A percentile compares a stretch with the other conserved stretches of the same genome.
Conservation (phyloP, 2,113 vertebrate species). For the Dendropsophus ebraccatus region DNA sequence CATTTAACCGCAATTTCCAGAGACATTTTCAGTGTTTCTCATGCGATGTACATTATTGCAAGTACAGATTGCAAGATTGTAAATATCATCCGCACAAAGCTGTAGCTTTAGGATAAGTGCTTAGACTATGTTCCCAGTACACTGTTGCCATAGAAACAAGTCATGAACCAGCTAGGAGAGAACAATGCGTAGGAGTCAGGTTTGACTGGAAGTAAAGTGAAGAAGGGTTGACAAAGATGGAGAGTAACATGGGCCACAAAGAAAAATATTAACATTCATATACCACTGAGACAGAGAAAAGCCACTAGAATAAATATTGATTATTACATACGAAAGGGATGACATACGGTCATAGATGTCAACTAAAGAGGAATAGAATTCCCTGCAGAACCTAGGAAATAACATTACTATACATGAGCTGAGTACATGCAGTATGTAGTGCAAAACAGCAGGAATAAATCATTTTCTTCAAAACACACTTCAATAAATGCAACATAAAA, state of each 20-base stretch:
- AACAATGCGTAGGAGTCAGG: conserved; percentile 53
- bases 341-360: background rate
- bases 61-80: conserved; percentile 41
- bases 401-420: conserved; percentile 29
- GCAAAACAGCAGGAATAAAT: background rate
- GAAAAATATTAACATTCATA: conserved; percentile 29
- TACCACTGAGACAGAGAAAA: background rate
- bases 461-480: background rate
- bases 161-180: conserved; percentile 45
- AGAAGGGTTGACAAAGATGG: conserved; percentile 28
- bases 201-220: conserved; percentile 22
- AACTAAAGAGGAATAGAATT: background rate
- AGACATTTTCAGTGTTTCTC: conserved; percentile 34
- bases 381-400: background rate
- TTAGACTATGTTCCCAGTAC: conserved; percentile 40
- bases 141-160: conserved; percentile 53
- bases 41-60: background rate
- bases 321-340: background rate
- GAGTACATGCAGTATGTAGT: background rate
- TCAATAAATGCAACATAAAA: background rate
- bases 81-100: conserved; percentile 46
- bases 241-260: conserved; percentile 17
- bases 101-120: conserved; percentile 43
- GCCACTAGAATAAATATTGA: conserved; percentile 29
- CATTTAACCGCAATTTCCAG: conserved; percentile 32